A percentile compares a stretch with the other conserved stretches of the same genome.
Conservation (phyloP, 1,140 invertebrate species). For the Hormaphis cornu region DNA sequence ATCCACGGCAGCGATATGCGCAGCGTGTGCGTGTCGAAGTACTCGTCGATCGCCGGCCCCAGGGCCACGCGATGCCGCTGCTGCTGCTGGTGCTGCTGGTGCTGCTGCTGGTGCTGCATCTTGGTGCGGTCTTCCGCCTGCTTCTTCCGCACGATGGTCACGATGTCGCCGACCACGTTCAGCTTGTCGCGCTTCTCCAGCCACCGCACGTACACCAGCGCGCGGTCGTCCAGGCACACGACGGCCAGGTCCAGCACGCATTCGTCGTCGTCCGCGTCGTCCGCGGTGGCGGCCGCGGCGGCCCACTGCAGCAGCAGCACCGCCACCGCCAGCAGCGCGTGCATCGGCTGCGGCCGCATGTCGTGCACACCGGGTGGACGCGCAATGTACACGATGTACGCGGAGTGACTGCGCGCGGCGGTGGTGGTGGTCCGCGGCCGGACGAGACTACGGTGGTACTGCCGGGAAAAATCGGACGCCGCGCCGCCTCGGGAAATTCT, state of each 20-base stretch:
- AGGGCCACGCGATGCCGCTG: not conserved
- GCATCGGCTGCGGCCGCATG: not conserved
- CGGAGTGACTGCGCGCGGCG: not conserved
- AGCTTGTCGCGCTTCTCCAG: conserved; percentile 10
- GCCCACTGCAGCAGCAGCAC: not conserved
- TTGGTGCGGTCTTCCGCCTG: not conserved
- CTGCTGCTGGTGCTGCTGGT: not conserved
- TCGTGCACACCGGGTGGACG: not conserved
- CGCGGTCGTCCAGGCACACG: not conserved
- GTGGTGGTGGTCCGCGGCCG: not conserved
- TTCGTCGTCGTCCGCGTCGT: not conserved
- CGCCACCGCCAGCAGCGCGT: not conserved
- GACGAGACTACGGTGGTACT: not conserved
- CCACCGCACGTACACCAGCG: conserved; percentile 8
- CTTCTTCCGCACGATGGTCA: conserved; percentile 11
- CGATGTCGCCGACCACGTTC: conserved; percentile 16
- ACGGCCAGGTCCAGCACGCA: conserved; percentile 23
- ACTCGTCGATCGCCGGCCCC: conserved; percentile 16
- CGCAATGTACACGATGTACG: not conserved
- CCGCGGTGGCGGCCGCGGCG: not conserved
- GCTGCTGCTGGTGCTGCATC: not conserved
- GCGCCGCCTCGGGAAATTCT: no score
- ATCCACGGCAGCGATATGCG: conserved; percentile 24
- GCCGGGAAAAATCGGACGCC: no score
- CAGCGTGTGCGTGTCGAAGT: conserved; percentile 20